Conservation (phyloP, 2,797 vertebrate species). For the Chelon labrosus region DNA sequence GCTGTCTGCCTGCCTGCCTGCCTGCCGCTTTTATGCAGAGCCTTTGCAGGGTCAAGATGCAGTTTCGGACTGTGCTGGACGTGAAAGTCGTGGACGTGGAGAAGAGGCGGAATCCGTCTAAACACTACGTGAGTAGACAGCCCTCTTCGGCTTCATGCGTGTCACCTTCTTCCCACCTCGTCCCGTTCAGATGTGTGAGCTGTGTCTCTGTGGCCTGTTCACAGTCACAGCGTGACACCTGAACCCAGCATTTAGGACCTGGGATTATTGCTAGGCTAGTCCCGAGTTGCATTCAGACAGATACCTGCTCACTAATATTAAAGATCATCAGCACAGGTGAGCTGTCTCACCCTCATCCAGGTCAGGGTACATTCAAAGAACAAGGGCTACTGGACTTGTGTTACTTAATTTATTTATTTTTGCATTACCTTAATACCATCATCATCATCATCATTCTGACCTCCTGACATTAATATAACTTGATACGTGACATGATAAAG, state of each 20-base stretch:
- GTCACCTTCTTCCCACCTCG: slow-evolving; percentile 36
- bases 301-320: not conserved
- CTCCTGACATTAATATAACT: no score
- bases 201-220: slow-evolving; percentile 46
- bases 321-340: slow-evolving; percentile 12
- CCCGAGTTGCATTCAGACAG: not conserved
- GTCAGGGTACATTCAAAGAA: not conserved
- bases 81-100: slow-evolving; percentile 93
- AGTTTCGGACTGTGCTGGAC: slow-evolving; percentile 89
- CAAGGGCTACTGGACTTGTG: no score
- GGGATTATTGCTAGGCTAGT: not conserved
- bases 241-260: slow-evolving; percentile 37
- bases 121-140: slow-evolving; percentile 92
- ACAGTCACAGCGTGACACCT: slow-evolving; percentile 43
- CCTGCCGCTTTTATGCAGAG: slow-evolving; percentile 67
- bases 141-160: not conserved
- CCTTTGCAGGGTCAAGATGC: slow-evolving; percentile 85
- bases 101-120: slow-evolving; percentile 94
- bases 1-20: slow-evolving; percentile 32
- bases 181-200: slow-evolving; percentile 35
- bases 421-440: no score
- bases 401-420: no score
- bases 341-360: slow-evolving; percentile 21
- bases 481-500: no score
- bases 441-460: no score